Base-by-base conservation (phyloP, 2,888 invertebrate species). In the Pristionchus maxplancki region DNA sequence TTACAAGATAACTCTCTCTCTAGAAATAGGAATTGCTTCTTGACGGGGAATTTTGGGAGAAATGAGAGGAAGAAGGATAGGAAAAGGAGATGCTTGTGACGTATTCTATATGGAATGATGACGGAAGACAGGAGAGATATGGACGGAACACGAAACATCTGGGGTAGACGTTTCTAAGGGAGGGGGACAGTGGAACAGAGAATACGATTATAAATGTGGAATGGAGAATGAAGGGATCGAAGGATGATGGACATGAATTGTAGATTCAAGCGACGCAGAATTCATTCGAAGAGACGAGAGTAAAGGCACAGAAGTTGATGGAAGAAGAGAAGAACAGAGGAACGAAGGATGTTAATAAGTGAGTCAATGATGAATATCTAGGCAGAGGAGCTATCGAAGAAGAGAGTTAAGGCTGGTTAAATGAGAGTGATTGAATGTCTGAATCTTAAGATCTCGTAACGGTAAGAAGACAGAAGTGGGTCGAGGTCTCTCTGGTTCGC, bases 251-350 rank as follows among this genome's bases (percentile, higher is more conserved):
- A n/a, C n/a, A n/a, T 11, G 13, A 34, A 62, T 89, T 90, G 40
- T 78, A 92, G 91, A 89, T 92, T 40, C 91, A 92, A 90, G 93
- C 93, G 11, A 93, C 93, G 17, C 93, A 94, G 62, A 90, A 90
- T 83, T 91, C 93, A 44, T 93, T 93, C 82, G 92, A 92, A 67
- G 93, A 93, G 85, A 93, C 93, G 62, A 90, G 91, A 84, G 93
- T 93, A 78, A 91, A 91, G 87, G 91, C 93, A 40, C 91, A 93
- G 87, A 91, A 91, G 85, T 88, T 92, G 44, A 90, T 91, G 20
- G 93, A 94, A 74, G 91, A 91, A 17, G 93, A 93, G 67, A 92
- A 92, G 82, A 91, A 90, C 74, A 88, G 91, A 34, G 92, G 91
- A 88, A 90, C 93, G n/a, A 92, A 92, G 85, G 91, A 94, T 37